phyloP scores from a whole-genome alignment of 1,140 invertebrate species.

The Dicyema japonicum region DNA sequence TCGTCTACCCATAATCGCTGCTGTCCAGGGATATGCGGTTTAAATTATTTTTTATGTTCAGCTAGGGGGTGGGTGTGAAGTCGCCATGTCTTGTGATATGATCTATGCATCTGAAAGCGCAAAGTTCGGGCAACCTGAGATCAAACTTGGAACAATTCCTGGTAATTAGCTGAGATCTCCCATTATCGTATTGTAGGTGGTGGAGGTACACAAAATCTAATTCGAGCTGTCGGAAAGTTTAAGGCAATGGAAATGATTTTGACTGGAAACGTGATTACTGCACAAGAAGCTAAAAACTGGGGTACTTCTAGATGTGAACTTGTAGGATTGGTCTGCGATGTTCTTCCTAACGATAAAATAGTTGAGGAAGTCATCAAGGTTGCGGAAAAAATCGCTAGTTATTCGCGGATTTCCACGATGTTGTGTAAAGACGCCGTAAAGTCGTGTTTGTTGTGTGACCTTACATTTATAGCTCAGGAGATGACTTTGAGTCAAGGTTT shows the following conservation, averaged over 20 bases:
- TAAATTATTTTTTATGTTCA: too few species aligned
- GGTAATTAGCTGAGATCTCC: too few species aligned
- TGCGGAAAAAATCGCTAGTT: constrained; percentile 60
- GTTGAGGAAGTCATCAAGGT: constrained; percentile 45
- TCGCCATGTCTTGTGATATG: constrained; percentile 97
- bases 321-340: constrained; percentile 46
- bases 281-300: constrained; percentile 55
- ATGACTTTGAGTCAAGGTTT: constrained; percentile 40
- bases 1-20: constrained; percentile 79
- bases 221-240: constrained; percentile 62
- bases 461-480: too few species aligned
- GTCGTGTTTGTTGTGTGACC: too few species aligned
- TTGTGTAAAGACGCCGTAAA: constrained; percentile 78
- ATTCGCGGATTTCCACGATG: constrained; percentile 48
- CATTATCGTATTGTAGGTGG: too few species aligned
- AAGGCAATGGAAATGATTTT: constrained; percentile 92
- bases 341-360: constrained; percentile 57
- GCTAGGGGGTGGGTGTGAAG: constrained; percentile 76
- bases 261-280: constrained; percentile 54
- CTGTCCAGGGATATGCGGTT: constrained; percentile 85
- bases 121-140: constrained; percentile 86
- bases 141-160: constrained; percentile 72
- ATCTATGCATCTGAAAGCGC: constrained; percentile 91
- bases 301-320: constrained; percentile 20
- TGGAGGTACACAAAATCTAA: constrained; percentile 71